phyloP scores from a whole-genome alignment of 2,113 vertebrate genomes.

The Leucopsar rothschildi region DNA sequence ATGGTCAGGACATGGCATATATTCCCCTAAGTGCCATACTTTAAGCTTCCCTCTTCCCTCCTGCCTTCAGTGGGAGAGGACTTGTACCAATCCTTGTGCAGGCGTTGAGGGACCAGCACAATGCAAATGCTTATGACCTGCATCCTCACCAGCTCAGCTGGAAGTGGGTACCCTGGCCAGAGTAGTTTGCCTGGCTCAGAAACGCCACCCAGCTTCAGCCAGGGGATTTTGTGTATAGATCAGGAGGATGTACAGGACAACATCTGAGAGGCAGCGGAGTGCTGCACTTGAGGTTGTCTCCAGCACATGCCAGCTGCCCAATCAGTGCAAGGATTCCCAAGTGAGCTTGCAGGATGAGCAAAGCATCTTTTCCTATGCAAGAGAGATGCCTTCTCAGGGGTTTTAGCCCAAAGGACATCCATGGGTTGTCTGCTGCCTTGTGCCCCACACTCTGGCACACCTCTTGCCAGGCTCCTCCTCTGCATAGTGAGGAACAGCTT shows the following conservation, averaged over 20 bases:
- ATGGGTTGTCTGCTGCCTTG: background rate
- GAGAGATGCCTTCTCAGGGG: background rate
- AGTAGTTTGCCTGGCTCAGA: background rate
- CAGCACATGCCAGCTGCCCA: background rate
- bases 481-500: background rate
- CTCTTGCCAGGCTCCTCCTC: background rate
- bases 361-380: background rate
- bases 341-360: background rate
- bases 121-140: background rate
- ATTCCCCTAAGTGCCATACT: fast-evolving
- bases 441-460: fast-evolving
- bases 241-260: background rate
- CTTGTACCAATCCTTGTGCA: background rate
- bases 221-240: background rate
- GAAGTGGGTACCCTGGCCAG: background rate
- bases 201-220: background rate
- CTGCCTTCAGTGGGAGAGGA: background rate
- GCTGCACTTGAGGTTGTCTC: background rate
- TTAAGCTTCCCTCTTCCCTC: background rate
- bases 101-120: background rate
- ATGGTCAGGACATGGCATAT: background rate
- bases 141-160: background rate
- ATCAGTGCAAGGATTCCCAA: background rate
- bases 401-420: background rate
- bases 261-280: background rate